Percentiles rank a stretch among this genome's conserved stretches.
Evolutionary conservation across 2,797 vertebrate species (phyloP).

Genomic region (Kryptolebias ocellatus): DNA sequence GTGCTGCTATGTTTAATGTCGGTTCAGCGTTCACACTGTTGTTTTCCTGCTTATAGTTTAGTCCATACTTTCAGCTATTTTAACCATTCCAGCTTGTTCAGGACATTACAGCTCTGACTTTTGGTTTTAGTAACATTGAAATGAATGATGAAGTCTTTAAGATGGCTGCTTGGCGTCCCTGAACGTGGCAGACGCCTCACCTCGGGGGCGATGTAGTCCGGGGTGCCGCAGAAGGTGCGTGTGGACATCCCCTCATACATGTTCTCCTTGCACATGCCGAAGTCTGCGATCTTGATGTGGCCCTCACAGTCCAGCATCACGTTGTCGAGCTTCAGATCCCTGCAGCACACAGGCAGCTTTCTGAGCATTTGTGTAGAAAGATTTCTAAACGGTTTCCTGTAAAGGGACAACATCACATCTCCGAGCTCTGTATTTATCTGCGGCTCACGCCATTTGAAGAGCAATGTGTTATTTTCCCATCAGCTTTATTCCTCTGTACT

Average conservation of each 20-base stretch:
- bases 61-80: no score
- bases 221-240: constrained; percentile 98
- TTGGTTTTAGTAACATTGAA: no score
- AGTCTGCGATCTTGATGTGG: constrained; percentile 98
- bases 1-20: no score
- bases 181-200: constrained; percentile 67
- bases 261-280: constrained; percentile 99
- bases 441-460: constrained; percentile 3
- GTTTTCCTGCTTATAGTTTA: no score
- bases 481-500: neutral
- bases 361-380: constrained; percentile 15
- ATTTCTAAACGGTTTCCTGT: neutral
- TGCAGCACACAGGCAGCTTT: constrained; percentile 36
- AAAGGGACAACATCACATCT: neutral
- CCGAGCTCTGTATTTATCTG: constrained; percentile 17
- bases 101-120: no score
- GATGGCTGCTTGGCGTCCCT: neutral
- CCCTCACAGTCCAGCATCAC: constrained; percentile 99
- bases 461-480: neutral
- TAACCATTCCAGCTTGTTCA: no score
- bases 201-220: constrained; percentile 98
- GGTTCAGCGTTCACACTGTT: no score
- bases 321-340: constrained; percentile 89
- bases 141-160: no score
- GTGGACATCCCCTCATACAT: constrained; percentile 94